Percentiles rank a stretch among this genome's conserved stretches.
phyloP scores from a whole-genome alignment of 2,113 vertebrate species.

The Sorex araneus region DNA sequence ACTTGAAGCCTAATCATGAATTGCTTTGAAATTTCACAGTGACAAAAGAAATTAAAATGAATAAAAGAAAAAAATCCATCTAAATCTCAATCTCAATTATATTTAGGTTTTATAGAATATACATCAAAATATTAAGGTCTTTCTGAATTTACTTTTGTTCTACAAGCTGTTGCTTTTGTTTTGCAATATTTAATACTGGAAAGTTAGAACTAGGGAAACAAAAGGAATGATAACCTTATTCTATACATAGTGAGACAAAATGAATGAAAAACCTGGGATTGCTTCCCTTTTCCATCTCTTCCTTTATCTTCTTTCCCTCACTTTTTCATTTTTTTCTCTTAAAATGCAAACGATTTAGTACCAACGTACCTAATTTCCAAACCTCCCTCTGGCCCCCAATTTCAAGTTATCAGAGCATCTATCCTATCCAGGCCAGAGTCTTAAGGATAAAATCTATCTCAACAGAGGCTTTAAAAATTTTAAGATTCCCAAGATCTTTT shows the following conservation, averaged over 20 bases:
- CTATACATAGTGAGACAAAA: conserved; percentile 60
- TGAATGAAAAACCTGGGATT: conserved; percentile 12
- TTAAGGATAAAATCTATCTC: no score
- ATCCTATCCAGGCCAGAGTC: not conserved
- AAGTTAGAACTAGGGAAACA: conserved; percentile 23
- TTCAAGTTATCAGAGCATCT: not conserved
- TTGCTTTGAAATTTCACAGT: no score
- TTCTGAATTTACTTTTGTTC: conserved; percentile 51
- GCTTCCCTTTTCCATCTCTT: not conserved
- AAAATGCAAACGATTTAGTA: conserved; percentile 47
- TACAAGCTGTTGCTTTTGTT: not conserved
- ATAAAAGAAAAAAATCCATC: not conserved
- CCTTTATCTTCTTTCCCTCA: not conserved
- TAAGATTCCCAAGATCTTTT: no score
- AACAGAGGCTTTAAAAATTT: no score
- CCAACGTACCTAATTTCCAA: not conserved
- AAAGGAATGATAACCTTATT: not conserved
- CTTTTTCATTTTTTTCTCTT: not conserved
- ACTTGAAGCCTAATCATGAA: no score
- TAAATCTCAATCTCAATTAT: conserved; percentile 47
- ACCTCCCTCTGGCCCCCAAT: not conserved
- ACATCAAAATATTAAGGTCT: conserved; percentile 56
- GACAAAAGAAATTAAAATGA: no score
- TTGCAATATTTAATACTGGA: conserved; percentile 45
- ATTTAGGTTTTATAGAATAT: conserved; percentile 51